Evolutionary conservation across 2,888 invertebrate genomes (phyloP).

Genomic region (Lasioglossum lativentre): DNA sequence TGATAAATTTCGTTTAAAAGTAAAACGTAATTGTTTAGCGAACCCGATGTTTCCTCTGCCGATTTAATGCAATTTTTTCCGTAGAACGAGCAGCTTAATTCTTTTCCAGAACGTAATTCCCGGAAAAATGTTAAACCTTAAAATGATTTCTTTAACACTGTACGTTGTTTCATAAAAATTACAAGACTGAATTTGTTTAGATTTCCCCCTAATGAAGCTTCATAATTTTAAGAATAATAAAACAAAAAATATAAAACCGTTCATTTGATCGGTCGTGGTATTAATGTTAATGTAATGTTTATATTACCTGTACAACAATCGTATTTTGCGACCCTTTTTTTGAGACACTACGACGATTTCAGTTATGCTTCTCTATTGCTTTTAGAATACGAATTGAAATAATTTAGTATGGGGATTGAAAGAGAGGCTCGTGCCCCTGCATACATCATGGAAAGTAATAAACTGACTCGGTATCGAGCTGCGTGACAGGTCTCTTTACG

Average conservation of each 20-base stretch:
- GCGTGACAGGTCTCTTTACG: conserved; percentile 70
- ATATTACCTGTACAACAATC: background rate
- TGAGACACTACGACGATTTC: background rate
- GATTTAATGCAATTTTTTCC: background rate
- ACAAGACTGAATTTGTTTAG: background rate
- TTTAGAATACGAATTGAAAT: too few species aligned
- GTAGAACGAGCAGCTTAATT: background rate
- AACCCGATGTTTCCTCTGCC: background rate
- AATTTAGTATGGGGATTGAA: too few species aligned
- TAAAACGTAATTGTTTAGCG: background rate
- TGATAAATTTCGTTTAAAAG: background rate
- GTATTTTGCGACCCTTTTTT: too few species aligned
- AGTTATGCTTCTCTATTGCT: background rate
- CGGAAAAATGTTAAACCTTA: background rate
- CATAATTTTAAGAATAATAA: too few species aligned
- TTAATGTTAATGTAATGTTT: too few species aligned
- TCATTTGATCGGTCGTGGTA: too few species aligned
- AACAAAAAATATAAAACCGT: too few species aligned
- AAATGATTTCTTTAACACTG: background rate
- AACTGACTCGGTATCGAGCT: conserved; percentile 56
- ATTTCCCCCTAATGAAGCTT: background rate
- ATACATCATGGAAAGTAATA: conserved; percentile 74
- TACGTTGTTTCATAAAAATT: background rate
- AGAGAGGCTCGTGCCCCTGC: conserved; percentile 64
- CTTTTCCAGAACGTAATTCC: background rate